Evolutionary conservation across 2,888 invertebrate genomes (phyloP), one percentile per base, ranked within the genome.

Genomic region (Drosophila colorata): DNA sequence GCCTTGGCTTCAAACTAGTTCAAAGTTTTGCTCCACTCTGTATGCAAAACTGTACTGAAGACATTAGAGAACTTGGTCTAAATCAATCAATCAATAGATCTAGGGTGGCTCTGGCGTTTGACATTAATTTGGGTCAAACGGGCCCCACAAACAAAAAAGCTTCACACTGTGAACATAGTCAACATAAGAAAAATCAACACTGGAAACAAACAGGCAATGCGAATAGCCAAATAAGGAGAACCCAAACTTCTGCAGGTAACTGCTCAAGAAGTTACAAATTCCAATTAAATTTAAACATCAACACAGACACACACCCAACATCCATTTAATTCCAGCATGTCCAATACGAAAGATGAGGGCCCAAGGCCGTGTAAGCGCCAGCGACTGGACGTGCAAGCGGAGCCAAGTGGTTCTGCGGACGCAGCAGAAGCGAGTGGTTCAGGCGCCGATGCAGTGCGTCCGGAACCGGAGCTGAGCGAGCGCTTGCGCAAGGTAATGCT

Each of bases 401-500:
- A 7, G 16, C 4, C 56, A 16, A 5, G n/a, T 14, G 56, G 2
- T 14, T 8, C 13, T 1, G 25, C 5, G 16, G 31, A 9, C 23
- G 13, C 3, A 9, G 7, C 57, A 13, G n/a, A n/a, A n/a, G n/a
- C n/a, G n/a, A 40, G 14, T 9, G 16, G 13, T 4, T 14, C 57
- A 6, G 2, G 16, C 9, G 16, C 38, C 3, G 33, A 25, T 38
- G 4, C 6, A 9, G 18, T 7, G 1, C 56, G 48, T 20, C 1
- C n/a, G 2, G 33, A 67, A 9, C 7, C 16, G 1, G 71, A 63
- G 53, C 57, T 80, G 16, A 11, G 46, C n/a, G 63, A 80, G 13
- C 73, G 80, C 0, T 51, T 78, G 38, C 59, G 73, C 16, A 43
- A 52, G 14, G 31, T 76, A 2, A 63, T 78, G 80, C 28, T 70